Conservation (phyloP, 2,113 vertebrate species). For the Macquaria ambigua region DNA sequence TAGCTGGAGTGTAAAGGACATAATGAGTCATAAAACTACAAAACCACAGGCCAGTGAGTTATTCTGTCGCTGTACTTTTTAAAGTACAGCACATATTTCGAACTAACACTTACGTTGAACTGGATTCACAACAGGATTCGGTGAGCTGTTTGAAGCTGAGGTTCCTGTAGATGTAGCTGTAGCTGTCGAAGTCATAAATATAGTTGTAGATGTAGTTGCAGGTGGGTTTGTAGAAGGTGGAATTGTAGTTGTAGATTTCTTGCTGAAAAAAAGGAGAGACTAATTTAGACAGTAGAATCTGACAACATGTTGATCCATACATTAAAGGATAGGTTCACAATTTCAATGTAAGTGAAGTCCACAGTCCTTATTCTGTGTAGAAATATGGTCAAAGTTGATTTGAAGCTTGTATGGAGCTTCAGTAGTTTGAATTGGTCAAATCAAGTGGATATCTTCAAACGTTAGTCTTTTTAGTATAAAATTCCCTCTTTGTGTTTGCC, state of each 20-base stretch:
- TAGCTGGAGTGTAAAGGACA: neutral
- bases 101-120: neutral
- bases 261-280: conserved; percentile 32
- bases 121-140: accelerated
- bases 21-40: neutral
- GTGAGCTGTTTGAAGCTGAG: neutral
- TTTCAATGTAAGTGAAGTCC: no score
- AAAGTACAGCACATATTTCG: neutral
- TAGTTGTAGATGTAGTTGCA: neutral
- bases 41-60: neutral
- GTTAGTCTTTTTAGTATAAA: neutral
- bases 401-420: neutral
- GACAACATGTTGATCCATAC: neutral
- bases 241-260: no score
- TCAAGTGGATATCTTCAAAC: neutral
- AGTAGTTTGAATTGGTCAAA: neutral
- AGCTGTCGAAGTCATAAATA: neutral
- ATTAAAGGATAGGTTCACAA: neutral
- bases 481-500: neutral
- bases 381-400: no score
- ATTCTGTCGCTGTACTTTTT: neutral
- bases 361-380: no score
- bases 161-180: conserved; percentile 20
- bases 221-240: neutral
- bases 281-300: neutral